Base-by-base conservation (phyloP, 2,888 invertebrate genomes). In the Syrista parreyssii region DNA sequence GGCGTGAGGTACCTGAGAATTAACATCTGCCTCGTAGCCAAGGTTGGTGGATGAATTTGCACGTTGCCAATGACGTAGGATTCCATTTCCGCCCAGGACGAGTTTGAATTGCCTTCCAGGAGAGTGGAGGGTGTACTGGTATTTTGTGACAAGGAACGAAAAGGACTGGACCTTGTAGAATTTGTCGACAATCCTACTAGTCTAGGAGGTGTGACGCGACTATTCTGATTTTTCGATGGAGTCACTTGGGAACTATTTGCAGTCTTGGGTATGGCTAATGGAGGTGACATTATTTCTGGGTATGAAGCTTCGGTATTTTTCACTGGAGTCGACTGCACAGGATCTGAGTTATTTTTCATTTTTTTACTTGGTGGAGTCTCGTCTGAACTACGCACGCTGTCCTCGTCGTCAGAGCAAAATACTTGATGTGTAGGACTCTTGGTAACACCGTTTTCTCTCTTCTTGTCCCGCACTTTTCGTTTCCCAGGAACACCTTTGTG, bases 1-100 rank as follows among this genome's bases (percentile, higher is more conserved):
- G 99, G 97, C 4, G 98, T 97, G n/a, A 99, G 93, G 90, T 98
- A 99, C 84, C 98, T 94, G 36, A 99, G 92, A 86, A 99, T 98
- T 3, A 99, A 93, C 93, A 99, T 96, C 91, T 99, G 98, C 89
- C 96, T 95, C 40, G 98, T 98, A 0, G 96, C 96, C 76, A 95
- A 93, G 0, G 97, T 97, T 3, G 98, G 95, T 11, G 99, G 99
- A 91, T 96, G 95, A 84, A 99, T 95, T 88, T 97, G 96, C 84
- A 98, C 96, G 55, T 95, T 96, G 85, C 98, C 98, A 85, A 98
- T 97, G 79, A 98, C 95, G 86, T 96, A 96, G 0, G 95, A 96
- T 91, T 97, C 96, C 93, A 98, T 94, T 91, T 97, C 97, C 0
- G 96, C 96, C 98, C 98, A 98, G 78, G 96, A 97, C 75, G 97